Percentiles rank a stretch among this genome's conserved stretches.
Evolutionary conservation across 1,140 invertebrate species (phyloP).

Genomic region (Nymphalis io): DNA sequence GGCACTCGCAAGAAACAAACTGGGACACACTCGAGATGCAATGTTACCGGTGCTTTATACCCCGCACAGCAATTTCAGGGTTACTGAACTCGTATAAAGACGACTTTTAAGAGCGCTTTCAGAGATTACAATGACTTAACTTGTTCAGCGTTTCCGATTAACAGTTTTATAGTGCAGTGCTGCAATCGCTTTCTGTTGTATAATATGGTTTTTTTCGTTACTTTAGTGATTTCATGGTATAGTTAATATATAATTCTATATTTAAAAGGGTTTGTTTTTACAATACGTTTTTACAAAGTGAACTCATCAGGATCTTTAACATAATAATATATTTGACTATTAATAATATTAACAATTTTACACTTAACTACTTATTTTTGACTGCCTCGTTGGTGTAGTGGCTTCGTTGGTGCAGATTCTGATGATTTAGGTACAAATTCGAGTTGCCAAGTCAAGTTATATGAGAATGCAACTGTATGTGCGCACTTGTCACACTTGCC

Average conservation of each 20-base stretch:
- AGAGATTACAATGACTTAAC: conserved; percentile 28
- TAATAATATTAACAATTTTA: no score
- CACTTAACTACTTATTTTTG: no score
- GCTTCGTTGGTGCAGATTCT: no score
- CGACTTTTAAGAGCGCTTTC: conserved; percentile 26
- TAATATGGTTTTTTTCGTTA: background rate
- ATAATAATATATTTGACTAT: no score
- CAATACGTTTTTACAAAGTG: no score
- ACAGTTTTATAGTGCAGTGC: conserved; percentile 14
- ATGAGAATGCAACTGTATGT: no score
- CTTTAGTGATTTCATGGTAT: background rate
- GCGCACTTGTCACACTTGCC: no score
- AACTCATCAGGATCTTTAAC: no score
- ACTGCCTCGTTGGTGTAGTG: no score
- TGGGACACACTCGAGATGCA: conserved; percentile 34
- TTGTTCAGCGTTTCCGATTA: conserved; percentile 29
- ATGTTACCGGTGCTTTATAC: conserved; percentile 33
- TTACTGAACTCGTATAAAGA: conserved; percentile 37
- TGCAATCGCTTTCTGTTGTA: background rate
- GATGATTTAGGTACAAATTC: no score
- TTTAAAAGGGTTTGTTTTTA: background rate
- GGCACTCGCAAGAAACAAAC: conserved; percentile 16
- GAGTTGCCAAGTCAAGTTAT: no score
- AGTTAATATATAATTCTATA: no score
- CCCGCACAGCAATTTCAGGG: conserved; percentile 33